Evolutionary conservation across 2,888 invertebrate genomes (phyloP), one percentile per base, ranked within the genome.

Genomic region (Drosophila ustulata): DNA sequence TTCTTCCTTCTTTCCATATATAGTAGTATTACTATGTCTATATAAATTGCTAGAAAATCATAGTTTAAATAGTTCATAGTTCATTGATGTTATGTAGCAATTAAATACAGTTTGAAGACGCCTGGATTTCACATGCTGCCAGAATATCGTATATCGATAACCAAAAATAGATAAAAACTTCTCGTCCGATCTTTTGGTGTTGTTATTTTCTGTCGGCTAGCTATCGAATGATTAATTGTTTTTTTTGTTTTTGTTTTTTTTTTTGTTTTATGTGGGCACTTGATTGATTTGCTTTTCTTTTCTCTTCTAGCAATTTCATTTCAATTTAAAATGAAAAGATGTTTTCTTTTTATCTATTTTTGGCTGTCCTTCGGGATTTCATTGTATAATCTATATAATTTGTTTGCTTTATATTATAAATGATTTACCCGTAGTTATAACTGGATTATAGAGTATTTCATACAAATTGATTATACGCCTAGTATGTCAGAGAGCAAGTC

Each of bases 21-120:
- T 37, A 37, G 37, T 37, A 43, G 47, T 63, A 49, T 23, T 58
- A 66, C 59, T 74, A 57, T 49, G 52, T 53, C 64, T 80, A 80
- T 76, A 66, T 82, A 85, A 80, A 80, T 79, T 82, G 66, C 82
- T 85, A 85, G 55, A 84, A 81, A 82, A 81, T 82, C 82, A 82
- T 85, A 85, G 66, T 63, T 71, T 34, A 57, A 37, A 83, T 84
- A 81, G 63, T 64, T 56, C 49, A 55, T 37, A 63, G 62, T 59
- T 62, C 26, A 43, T 59, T 52, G 39, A 69, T 45, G 32, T 53
- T 41, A 67, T 83, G n/a, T 81, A 80, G 84, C 73, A 69, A 55
- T 81, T 68, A 67, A 72, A 82, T 52, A 74, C 45, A 71, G 66
- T 77, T 83, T 82, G 82, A 84, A 82, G 85, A 82, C 82, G 75